phyloP scores from a whole-genome alignment of 2,888 invertebrate genomes.

The Drosophila longiperda region DNA sequence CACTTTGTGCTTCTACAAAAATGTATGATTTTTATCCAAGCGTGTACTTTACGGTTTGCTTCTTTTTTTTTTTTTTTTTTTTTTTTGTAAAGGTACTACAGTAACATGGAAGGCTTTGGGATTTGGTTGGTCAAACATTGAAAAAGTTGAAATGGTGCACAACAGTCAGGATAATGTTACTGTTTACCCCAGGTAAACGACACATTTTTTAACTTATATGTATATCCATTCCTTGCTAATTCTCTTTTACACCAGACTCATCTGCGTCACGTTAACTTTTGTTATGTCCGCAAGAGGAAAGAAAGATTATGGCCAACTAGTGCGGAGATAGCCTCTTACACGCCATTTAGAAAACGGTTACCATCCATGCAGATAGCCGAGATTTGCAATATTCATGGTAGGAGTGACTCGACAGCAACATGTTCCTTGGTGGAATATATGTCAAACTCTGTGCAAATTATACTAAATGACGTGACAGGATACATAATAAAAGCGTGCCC shows the following conservation, averaged over 20 bases:
- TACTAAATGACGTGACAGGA: constrained; percentile 37
- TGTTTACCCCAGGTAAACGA: constrained; percentile 37
- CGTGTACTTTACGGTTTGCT: constrained; percentile 8
- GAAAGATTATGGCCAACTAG: constrained; percentile 48
- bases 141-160: constrained; percentile 5
- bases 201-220: neutral
- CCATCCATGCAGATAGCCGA: constrained; percentile 9
- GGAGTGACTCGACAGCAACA: neutral
- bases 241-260: constrained; percentile 32
- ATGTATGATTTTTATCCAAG: constrained; percentile 35
- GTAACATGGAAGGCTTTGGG: constrained; percentile 10
- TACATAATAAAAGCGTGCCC: constrained; percentile 4
- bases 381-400: constrained; percentile 1
- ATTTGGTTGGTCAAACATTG: constrained; percentile 16
- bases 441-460: constrained; percentile 48
- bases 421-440: constrained; percentile 5
- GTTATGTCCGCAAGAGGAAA: constrained; percentile 28
- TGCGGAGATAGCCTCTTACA: constrained; percentile 1
- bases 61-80: neutral
- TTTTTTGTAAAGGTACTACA: neutral
- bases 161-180: constrained; percentile 11
- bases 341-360: constrained; percentile 12
- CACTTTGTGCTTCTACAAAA: constrained; percentile 16
- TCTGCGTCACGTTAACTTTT: constrained; percentile 43
- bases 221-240: constrained; percentile 21